A percentile compares a stretch with the other conserved stretches of the same genome.
These are phyloP conservation scores for Rana temporaria DNA, from an alignment of 2,113 vertebrate genomes.

Conservation along the genomic window DNA sequence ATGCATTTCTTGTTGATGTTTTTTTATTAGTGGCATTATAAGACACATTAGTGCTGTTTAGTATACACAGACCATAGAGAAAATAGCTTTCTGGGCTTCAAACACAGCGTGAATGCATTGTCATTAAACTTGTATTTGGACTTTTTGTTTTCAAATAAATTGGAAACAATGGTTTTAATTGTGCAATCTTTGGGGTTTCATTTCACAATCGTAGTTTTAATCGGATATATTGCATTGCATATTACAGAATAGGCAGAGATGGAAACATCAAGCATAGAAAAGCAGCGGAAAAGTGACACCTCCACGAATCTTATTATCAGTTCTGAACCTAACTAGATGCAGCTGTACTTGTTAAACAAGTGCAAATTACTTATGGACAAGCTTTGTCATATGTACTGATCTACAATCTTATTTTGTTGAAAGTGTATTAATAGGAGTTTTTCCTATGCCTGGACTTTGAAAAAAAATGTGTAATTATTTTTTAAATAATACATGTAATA, in stretches of 20 bases:
- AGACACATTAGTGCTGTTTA: conserved; percentile 77
- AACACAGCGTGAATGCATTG: conserved; percentile 77
- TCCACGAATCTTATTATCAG: conserved; percentile 51
- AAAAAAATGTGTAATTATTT: not conserved
- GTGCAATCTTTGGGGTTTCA: conserved; percentile 54
- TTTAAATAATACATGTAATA: not conserved
- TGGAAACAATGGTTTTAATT: conserved; percentile 54
- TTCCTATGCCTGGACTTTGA: not conserved
- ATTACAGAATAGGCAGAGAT: conserved; percentile 23
- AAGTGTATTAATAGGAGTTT: not conserved
- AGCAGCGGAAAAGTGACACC: not conserved
- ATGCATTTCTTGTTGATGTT: conserved; percentile 79
- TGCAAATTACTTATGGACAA: conserved; percentile 50
- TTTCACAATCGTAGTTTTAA: conserved; percentile 50
- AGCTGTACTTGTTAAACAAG: conserved; percentile 48
- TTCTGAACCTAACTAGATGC: conserved; percentile 59
- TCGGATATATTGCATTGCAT: conserved; percentile 56
- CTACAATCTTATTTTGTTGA: not conserved
- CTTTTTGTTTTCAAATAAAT: conserved; percentile 58
- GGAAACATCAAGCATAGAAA: conserved; percentile 45
- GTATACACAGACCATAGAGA: conserved; percentile 75
- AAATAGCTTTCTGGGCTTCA: conserved; percentile 75
- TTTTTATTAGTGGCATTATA: conserved; percentile 80
- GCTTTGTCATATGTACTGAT: not conserved
- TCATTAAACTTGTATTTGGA: conserved; percentile 74